Conservation (phyloP, 2,888 invertebrate species). For the Busseola fusca region DNA sequence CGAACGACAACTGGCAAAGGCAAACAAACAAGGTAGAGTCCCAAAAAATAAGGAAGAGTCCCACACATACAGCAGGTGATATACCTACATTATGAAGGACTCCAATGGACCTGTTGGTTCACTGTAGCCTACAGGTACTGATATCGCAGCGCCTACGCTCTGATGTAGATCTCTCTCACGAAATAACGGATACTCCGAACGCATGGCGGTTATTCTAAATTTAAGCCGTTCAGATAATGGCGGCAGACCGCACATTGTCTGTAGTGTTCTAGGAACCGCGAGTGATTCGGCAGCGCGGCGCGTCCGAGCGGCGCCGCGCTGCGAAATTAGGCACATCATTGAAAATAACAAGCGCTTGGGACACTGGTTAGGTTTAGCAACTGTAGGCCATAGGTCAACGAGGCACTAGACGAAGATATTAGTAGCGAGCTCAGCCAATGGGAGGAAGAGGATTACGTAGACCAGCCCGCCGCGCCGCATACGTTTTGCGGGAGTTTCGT, state of each 20-base stretch:
- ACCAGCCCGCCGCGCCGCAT: slow-evolving; percentile 22
- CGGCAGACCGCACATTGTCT: slow-evolving; percentile 36
- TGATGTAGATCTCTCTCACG: slow-evolving; percentile 25
- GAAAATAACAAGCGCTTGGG: slow-evolving; percentile 38
- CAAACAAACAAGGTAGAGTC: too few species aligned
- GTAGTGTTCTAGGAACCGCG: slow-evolving; percentile 54
- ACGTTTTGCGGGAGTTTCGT: not conserved
- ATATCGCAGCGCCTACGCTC: not conserved
- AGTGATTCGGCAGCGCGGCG: slow-evolving; percentile 41
- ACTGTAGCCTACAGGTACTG: not conserved
- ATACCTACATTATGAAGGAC: too few species aligned
- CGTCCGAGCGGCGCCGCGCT: slow-evolving; percentile 44
- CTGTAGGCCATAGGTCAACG: slow-evolving; percentile 57
- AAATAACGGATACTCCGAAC: slow-evolving; percentile 22
- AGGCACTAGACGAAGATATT: slow-evolving; percentile 43
- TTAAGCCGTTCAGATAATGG: slow-evolving; percentile 42
- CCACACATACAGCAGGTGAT: not conserved
- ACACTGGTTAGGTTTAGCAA: slow-evolving; percentile 19
- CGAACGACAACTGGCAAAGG: not conserved
- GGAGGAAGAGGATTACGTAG: slow-evolving; percentile 1
- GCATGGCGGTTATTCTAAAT: slow-evolving; percentile 54
- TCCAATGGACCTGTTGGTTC: not conserved
- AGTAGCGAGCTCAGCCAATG: slow-evolving; percentile 33
- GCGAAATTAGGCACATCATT: slow-evolving; percentile 30
- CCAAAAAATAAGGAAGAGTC: too few species aligned